phyloP scores from a whole-genome alignment of 2,888 invertebrate genomes.

The Gandaritis pyraliata region DNA sequence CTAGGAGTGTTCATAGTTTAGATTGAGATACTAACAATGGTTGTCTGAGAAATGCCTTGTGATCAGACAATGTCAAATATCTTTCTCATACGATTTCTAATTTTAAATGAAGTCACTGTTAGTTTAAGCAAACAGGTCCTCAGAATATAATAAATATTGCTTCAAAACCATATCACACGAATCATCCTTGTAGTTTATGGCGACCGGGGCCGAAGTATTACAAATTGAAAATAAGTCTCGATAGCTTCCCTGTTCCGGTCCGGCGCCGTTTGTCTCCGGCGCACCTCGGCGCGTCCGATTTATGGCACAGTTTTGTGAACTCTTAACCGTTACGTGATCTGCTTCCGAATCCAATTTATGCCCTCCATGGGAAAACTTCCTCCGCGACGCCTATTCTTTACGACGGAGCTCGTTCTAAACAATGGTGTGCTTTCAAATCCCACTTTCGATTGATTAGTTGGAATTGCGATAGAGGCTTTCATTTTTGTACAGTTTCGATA shows the following conservation, averaged over 20 bases:
- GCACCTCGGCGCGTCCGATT: slow-evolving; percentile 83
- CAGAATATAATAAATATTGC: slow-evolving; percentile 1
- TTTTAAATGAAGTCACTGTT: too few relatives aligned
- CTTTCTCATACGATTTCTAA: too few relatives aligned
- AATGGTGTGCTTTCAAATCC: slow-evolving; percentile 48
- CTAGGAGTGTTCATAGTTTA: too few relatives aligned
- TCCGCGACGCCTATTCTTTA: slow-evolving; percentile 77
- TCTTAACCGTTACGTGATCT: slow-evolving; percentile 84
- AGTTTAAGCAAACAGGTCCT: too few relatives aligned
- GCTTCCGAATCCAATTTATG: slow-evolving; percentile 84
- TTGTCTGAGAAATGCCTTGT: too few relatives aligned
- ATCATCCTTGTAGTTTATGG: slow-evolving; percentile 27
- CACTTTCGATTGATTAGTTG: slow-evolving; percentile 41
- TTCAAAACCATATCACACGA: slow-evolving; percentile 16
- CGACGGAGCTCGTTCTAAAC: slow-evolving; percentile 60
- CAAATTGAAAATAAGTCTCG: slow-evolving; percentile 48
- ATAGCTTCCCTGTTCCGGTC: slow-evolving; percentile 51
- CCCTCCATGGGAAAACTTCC: slow-evolving; percentile 80
- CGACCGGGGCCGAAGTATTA: slow-evolving; percentile 27
- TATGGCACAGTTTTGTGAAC: slow-evolving; percentile 84
- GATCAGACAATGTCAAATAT: too few relatives aligned
- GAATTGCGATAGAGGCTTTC: neutral
- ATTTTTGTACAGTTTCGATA: too few relatives aligned
- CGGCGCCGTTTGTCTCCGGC: slow-evolving; percentile 82
- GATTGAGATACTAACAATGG: too few relatives aligned